These are phyloP conservation scores for Scalopus aquaticus DNA, from an alignment of 2,113 vertebrate genomes.

Conservation along the genomic window DNA sequence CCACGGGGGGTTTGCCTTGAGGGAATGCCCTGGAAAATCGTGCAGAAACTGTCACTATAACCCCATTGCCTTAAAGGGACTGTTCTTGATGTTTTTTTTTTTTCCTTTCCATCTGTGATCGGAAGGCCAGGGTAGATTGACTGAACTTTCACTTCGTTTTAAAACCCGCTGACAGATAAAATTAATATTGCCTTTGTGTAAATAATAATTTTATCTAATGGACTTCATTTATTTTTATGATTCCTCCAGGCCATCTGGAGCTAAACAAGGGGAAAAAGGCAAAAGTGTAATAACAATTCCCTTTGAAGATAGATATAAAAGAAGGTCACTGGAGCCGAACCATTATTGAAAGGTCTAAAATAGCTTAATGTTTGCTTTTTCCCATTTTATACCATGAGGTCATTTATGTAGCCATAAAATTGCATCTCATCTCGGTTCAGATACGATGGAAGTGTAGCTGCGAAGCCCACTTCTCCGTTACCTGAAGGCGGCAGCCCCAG, in stretches of 20 bases:
- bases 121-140: constrained; percentile 1
- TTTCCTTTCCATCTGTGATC: not conserved
- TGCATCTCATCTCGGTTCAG: constrained; percentile 22
- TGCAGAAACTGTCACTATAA: not conserved
- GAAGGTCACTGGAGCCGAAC: constrained; percentile 59
- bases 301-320: constrained; percentile 56
- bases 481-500: not conserved
- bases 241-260: constrained; percentile 60
- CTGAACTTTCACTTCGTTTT: constrained; percentile 43
- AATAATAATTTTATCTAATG: constrained; percentile 71
- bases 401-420: constrained; percentile 55
- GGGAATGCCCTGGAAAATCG: constrained; percentile 28
- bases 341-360: constrained; percentile 70
- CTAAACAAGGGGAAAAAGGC: constrained; percentile 53
- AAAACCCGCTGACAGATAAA: constrained; percentile 72
- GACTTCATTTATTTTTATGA: constrained; percentile 71
- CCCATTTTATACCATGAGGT: constrained; percentile 50
- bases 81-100: constrained; percentile 1
- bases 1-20: not conserved
- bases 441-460: constrained; percentile 2
- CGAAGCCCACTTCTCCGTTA: not conserved
- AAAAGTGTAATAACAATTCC: constrained; percentile 12
- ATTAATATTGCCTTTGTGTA: constrained; percentile 65
- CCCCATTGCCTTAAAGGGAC: not conserved
- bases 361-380: constrained; percentile 68